These are phyloP conservation scores for Apostichopus leukothele DNA, from an alignment of 53 echinoderm and acorn worm genomes.

Conservation along the genomic window DNA sequence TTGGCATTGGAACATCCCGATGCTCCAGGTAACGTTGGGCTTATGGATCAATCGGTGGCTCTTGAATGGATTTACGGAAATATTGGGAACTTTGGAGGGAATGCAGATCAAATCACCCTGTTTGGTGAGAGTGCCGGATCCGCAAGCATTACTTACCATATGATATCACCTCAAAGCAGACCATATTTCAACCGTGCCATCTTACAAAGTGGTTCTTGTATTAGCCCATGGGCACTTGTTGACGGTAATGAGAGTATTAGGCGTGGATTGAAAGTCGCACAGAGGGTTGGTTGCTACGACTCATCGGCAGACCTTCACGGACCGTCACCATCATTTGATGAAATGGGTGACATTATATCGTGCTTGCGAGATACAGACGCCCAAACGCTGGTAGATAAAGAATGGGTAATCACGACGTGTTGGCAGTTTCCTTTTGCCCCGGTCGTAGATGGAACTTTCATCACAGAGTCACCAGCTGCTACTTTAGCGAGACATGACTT, in stretches of 20 bases:
- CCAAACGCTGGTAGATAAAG: slow-evolving; percentile 55
- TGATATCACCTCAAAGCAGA: slow-evolving; percentile 64
- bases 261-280: slow-evolving; percentile 62
- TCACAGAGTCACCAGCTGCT: slow-evolving; percentile 71
- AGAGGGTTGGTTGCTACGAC: slow-evolving; percentile 64
- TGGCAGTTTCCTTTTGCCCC: slow-evolving; percentile 92
- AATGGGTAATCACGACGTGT: slow-evolving; percentile 66
- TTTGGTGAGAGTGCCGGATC: slow-evolving; percentile 96
- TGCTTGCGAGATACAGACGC: slow-evolving; percentile 71
- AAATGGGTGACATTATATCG: slow-evolving; percentile 52
- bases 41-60: slow-evolving; percentile 80
- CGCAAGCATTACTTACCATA: slow-evolving; percentile 76
- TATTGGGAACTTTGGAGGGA: slow-evolving; percentile 79
- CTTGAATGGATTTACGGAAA: slow-evolving; percentile 87
- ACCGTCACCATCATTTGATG: neutral
- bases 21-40: slow-evolving; percentile 89
- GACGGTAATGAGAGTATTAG: slow-evolving; percentile 62
- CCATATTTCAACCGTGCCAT: slow-evolving; percentile 71
- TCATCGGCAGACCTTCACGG: slow-evolving; percentile 38
- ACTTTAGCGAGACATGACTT: slow-evolving; percentile 56
- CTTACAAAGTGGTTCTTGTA: slow-evolving; percentile 84
- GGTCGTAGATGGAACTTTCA: slow-evolving; percentile 81
- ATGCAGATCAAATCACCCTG: slow-evolving; percentile 67
- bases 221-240: slow-evolving; percentile 79
- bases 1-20: slow-evolving; percentile 74